phyloP scores from a whole-genome alignment of 2,113 vertebrate genomes.

The Eptatretus burgeri region DNA sequence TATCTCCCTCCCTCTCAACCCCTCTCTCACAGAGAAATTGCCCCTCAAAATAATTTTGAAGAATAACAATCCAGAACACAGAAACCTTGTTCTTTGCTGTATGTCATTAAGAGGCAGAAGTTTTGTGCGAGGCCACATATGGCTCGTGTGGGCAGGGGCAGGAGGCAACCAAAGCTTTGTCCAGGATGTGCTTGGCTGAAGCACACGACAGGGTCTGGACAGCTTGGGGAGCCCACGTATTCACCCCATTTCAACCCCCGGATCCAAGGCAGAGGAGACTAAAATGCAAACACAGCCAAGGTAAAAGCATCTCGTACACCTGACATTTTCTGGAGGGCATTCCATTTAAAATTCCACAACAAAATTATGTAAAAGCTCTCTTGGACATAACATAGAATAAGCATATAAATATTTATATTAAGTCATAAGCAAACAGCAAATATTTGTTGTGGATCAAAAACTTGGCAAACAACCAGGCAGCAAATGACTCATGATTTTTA shows the following conservation, averaged over 20 bases:
- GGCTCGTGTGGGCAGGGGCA: conserved; percentile 67
- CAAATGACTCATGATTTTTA: no score
- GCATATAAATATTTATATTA: no score
- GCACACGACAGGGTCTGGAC: conserved; percentile 68
- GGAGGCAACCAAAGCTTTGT: conserved; percentile 56
- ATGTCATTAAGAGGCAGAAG: conserved; percentile 96
- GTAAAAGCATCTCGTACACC: no score
- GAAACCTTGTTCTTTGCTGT: conserved; percentile 92
- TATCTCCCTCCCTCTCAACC: no score
- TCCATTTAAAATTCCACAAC: no score
- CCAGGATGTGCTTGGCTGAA: conserved; percentile 70
- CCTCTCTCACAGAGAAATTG: background rate
- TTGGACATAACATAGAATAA: no score
- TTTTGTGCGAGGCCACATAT: conserved; percentile 68
- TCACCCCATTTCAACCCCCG: conserved; percentile 92
- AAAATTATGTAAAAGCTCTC: no score
- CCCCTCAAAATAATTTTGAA: background rate
- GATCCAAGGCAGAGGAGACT: conserved; percentile 54
- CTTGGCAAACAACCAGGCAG: no score
- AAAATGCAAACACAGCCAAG: no score
- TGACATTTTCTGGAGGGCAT: no score
- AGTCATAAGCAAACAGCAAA: no score
- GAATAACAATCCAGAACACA: background rate
- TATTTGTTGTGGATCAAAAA: no score
- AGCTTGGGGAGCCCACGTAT: conserved; percentile 77